Base-by-base conservation (phyloP, 2,113 vertebrate species). In the Clupea harengus region DNA sequence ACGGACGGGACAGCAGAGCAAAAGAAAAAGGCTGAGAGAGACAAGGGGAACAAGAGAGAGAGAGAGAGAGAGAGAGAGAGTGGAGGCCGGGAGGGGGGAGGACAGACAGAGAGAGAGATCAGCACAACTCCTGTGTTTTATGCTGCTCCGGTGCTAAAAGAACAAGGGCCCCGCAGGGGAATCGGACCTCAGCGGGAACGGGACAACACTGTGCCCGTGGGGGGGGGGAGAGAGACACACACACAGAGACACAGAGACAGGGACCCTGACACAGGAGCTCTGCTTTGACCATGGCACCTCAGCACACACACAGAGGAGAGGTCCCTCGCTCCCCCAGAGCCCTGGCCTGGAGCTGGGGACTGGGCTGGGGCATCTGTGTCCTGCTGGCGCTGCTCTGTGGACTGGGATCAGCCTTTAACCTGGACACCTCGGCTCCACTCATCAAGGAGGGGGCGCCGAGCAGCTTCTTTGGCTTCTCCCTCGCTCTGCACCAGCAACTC, bases 401-500 rank as follows among this genome's bases (percentile, higher is more conserved):
- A 83, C 89, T 87, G 47, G 89, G 86, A 52, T 67, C 85, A 6
- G 93, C 94, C 88, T 99, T 98, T 89, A 99, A 99, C 90, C 94
- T 99, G 95, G 97, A 99, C 88, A 95, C 95, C 60, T 94, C 93
- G 80, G 93, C 96, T 87, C 94, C 95, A 0, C 91, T 98, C 84
- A 93, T 94, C 50, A 98, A 98, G 92, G 94, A 96, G 83, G 97
- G 97, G 0, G 95, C 96, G 85, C 88, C 81, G 0, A 96, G 95
- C 67, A 98, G 97, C 84, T 95, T 98, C 80, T 99, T 99, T 80
- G 97, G 97, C 45, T 97, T 98, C 90, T 97, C 97, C 0, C 92
- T 98, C 83, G 97, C 97, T 0, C 94, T 99, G 88, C 97, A 98
- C 89, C 94, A 95, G 85, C 97, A 99, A 93, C 88, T 96, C 46